Evolutionary conservation across 2,797 vertebrate genomes (phyloP).

Genomic region (Paedocypris micromegethes): DNA sequence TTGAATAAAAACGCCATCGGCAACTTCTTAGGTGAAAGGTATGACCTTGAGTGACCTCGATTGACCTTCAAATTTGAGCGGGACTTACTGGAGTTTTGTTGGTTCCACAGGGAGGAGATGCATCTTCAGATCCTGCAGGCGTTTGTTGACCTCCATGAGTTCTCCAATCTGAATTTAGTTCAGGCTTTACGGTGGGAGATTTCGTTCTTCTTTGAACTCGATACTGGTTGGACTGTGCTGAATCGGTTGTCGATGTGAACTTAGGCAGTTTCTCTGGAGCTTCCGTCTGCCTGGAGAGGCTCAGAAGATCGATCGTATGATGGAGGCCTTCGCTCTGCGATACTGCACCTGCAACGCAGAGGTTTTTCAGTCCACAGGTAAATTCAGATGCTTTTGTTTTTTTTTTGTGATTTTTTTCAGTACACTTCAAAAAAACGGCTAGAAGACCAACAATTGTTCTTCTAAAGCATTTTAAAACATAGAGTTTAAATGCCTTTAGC

Average conservation of each 20-base stretch:
- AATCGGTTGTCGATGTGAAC: background rate
- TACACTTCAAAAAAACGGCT: too few relatives aligned
- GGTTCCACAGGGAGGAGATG: constrained; percentile 68
- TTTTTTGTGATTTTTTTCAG: background rate
- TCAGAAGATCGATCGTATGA: constrained; percentile 96
- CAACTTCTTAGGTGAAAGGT: constrained; percentile 84
- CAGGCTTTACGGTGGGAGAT: constrained; percentile 84
- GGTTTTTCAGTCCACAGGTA: constrained; percentile 90
- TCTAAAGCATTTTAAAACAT: too few relatives aligned
- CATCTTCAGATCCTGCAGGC: constrained; percentile 81
- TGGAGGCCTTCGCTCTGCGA: constrained; percentile 86
- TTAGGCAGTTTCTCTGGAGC: constrained; percentile 92
- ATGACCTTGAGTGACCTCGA: constrained; percentile 1
- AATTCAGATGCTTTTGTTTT: background rate
- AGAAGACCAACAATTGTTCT: too few relatives aligned
- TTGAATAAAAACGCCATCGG: constrained; percentile 91
- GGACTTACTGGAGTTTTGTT: background rate
- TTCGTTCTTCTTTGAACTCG: background rate
- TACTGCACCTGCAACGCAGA: constrained; percentile 85
- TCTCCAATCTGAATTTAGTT: constrained; percentile 88
- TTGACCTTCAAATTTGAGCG: background rate
- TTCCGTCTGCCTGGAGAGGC: constrained; percentile 91
- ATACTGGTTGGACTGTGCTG: background rate
- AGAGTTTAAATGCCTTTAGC: too few relatives aligned
- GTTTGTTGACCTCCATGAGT: constrained; percentile 88